A percentile compares a stretch with the other conserved stretches of the same genome.
Evolutionary conservation across 2,113 vertebrate genomes (phyloP).

Genomic region (Microcebus ravelobensis): DNA sequence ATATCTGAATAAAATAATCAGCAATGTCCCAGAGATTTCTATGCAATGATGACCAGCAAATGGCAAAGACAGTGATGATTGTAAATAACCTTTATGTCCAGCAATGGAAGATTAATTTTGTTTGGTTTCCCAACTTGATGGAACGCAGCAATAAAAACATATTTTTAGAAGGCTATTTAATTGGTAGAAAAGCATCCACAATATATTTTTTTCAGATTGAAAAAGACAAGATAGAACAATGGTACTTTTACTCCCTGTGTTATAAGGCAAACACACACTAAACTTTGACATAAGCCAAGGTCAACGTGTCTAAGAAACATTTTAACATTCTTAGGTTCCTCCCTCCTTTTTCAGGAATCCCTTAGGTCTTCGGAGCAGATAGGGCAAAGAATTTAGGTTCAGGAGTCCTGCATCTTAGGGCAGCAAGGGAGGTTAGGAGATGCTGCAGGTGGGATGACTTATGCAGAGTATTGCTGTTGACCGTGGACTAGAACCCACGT

Average conservation of each 20-base stretch:
- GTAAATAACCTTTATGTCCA: neutral
- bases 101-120: neutral
- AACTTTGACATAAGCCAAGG: neutral
- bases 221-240: neutral
- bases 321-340: neutral
- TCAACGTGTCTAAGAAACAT: neutral
- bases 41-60: neutral
- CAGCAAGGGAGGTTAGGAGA: neutral
- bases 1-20: slow-evolving; percentile 33
- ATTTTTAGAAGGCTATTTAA: slow-evolving; percentile 32
- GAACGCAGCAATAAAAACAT: neutral
- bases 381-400: neutral
- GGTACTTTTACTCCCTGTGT: neutral
- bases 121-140: neutral
- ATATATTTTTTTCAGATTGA: neutral
- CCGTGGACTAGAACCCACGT: neutral
- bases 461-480: neutral
- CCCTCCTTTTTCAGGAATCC: neutral
- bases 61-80: neutral
- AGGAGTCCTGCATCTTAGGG: neutral
- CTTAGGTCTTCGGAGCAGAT: neutral
- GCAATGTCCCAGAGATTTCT: neutral
- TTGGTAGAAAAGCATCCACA: neutral
- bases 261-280: neutral
- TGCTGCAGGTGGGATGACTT: neutral